Conservation (phyloP, 2,113 vertebrate species). For the Cyphomyrus plagiostoma region DNA sequence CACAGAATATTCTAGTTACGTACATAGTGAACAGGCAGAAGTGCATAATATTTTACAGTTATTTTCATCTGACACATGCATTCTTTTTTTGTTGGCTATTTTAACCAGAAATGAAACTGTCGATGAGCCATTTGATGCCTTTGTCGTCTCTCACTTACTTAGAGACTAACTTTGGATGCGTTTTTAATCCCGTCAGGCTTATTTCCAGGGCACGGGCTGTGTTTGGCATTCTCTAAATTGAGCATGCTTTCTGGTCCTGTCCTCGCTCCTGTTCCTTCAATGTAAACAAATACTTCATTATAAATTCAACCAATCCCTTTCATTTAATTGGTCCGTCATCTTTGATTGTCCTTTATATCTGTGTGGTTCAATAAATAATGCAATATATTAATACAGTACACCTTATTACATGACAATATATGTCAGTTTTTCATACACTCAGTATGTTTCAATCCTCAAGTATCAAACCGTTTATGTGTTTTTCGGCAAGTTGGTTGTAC, state of each 20-base stretch:
- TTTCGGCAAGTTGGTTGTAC: neutral
- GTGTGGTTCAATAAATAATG: neutral
- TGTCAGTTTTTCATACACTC: neutral
- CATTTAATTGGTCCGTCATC: neutral
- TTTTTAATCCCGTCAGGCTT: neutral
- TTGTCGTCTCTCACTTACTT: neutral
- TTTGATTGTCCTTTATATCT: neutral
- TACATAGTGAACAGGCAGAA: neutral
- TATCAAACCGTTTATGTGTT: neutral
- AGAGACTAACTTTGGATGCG: neutral
- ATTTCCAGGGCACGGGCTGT: neutral
- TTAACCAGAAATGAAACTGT: neutral
- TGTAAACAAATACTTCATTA: neutral
- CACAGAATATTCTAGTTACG: neutral
- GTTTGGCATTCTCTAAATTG: neutral
- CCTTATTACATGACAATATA: neutral
- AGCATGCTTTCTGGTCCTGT: neutral
- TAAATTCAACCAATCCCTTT: neutral
- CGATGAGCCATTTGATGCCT: neutral
- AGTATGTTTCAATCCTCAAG: neutral
- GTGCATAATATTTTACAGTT: neutral
- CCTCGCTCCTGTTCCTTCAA: neutral
- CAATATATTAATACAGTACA: neutral
- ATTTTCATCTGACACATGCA: neutral
- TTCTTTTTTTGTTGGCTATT: neutral